Evolutionary conservation across 2,888 invertebrate genomes (phyloP).

Genomic region (Schizaphis graminum): DNA sequence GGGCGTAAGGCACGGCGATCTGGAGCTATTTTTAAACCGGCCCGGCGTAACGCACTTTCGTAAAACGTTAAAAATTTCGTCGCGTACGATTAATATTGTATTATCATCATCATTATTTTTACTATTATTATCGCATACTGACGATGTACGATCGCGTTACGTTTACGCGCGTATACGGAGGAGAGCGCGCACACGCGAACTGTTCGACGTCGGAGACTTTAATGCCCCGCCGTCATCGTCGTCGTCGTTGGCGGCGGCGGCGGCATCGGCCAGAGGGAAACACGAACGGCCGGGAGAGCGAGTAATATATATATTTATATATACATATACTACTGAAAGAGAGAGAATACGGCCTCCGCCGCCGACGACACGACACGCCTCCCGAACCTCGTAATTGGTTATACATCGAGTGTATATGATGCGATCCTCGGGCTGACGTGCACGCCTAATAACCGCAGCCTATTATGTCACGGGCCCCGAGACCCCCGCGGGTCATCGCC

Average conservation of each 20-base stretch:
- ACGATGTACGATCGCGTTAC: neutral
- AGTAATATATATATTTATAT: neutral
- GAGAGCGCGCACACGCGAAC: constrained; percentile 12
- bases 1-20: neutral
- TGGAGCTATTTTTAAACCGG: neutral
- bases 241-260: neutral
- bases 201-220: constrained; percentile 61
- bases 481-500: constrained; percentile 54
- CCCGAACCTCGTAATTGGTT: constrained; percentile 64
- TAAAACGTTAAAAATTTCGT: neutral
- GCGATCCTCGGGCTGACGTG: constrained; percentile 59
- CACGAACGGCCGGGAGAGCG: neutral
- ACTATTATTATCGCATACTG: neutral
- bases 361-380: constrained; percentile 54
- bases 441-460: constrained; percentile 64
- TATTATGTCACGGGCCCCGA: constrained; percentile 54
- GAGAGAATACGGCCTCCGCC: constrained; percentile 6
- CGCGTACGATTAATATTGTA: neutral
- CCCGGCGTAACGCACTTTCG: neutral
- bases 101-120: neutral
- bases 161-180: neutral
- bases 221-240: constrained; percentile 45
- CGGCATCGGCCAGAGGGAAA: neutral
- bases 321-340: neutral
- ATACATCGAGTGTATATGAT: neutral